Evolutionary conservation across 2,113 vertebrate species (phyloP).

Genomic region (Chlorodrepanis virens): DNA sequence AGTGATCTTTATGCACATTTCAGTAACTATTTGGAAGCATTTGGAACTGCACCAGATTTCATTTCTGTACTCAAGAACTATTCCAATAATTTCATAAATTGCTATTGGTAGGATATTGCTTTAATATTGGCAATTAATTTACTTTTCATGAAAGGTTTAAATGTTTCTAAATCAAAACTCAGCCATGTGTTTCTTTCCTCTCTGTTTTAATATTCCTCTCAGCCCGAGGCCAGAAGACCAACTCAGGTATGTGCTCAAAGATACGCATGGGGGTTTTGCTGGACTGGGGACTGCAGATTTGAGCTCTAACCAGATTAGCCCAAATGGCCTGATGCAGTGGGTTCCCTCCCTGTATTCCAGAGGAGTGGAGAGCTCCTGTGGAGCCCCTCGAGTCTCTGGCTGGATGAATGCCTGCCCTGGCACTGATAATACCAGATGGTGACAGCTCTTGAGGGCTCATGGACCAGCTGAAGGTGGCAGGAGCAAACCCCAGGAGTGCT

Average conservation of each 20-base stretch:
- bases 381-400: neutral
- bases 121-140: neutral
- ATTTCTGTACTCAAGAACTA: neutral
- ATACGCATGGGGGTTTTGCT: neutral
- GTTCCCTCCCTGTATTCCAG: neutral
- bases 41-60: neutral
- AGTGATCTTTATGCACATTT: neutral
- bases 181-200: neutral
- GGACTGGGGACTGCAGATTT: neutral
- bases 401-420: neutral
- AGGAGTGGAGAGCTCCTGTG: neutral
- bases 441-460: neutral
- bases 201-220: neutral
- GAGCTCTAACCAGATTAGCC: neutral
- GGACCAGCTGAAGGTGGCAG: neutral
- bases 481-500: neutral
- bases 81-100: neutral
- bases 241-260: neutral
- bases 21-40: neutral
- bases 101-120: neutral
- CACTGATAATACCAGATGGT: neutral
- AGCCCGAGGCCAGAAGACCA: neutral
- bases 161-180: neutral
- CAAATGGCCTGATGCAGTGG: neutral
- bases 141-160: neutral